Evolutionary conservation across 2,797 vertebrate genomes (phyloP).

Genomic region (Pygocentrus nattereri): DNA sequence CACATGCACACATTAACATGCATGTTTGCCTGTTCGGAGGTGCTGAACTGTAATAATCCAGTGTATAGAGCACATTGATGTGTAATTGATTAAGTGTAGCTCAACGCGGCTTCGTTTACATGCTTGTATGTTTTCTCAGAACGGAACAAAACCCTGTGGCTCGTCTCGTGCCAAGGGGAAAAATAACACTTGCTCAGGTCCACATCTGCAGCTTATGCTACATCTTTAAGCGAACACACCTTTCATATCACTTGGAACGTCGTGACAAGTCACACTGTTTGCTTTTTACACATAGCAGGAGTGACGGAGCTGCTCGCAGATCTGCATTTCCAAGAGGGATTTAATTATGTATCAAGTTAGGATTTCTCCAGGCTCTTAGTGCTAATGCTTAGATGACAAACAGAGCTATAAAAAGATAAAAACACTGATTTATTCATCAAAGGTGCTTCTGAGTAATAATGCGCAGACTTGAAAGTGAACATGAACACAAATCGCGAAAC

Average conservation of each 20-base stretch:
- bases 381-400: not conserved
- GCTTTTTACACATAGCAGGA: constrained; percentile 13
- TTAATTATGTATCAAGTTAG: constrained; percentile 32
- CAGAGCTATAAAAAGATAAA: not conserved
- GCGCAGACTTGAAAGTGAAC: constrained; percentile 14
- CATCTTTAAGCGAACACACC: not conserved
- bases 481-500: constrained; percentile 6
- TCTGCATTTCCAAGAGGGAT: not conserved
- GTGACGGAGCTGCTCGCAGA: constrained; percentile 2
- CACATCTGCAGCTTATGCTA: not conserved
- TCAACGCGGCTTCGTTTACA: no score
- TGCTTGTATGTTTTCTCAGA: no score
- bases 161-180: no score
- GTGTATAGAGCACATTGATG: no score
- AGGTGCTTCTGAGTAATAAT: constrained; percentile 13
- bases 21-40: no score
- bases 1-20: no score
- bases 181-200: no score
- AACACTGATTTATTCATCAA: constrained; percentile 17
- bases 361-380: not conserved
- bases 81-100: no score
- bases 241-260: not conserved
- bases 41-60: no score
- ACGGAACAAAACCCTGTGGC: no score
- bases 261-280: not conserved